Evolutionary conservation across 30 jellyfish, hydroid and myxozoan genomes (phyloP).

Genomic region (Haliclystus octoradiatus): DNA sequence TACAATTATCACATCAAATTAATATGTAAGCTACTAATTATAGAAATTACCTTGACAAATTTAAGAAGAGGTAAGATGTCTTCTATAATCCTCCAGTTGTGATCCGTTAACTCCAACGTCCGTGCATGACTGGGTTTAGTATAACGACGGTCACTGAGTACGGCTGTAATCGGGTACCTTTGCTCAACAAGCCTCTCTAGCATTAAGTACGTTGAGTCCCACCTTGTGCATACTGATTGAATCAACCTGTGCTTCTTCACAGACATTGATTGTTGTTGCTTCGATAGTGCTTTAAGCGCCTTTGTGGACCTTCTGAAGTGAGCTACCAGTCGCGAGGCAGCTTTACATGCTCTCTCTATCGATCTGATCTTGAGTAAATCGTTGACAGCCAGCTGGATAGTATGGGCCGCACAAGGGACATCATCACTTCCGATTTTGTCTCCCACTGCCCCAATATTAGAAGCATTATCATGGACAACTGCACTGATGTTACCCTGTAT

Average conservation of each 20-base stretch:
- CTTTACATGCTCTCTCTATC: constrained; percentile 3
- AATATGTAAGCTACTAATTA: too few species aligned
- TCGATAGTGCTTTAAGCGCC: constrained; percentile 24
- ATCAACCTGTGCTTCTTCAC: constrained; percentile 25
- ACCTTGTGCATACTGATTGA: constrained; percentile 29
- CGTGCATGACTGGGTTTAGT: too few species aligned
- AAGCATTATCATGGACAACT: constrained; percentile 35
- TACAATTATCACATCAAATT: too few species aligned
- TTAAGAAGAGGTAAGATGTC: too few species aligned
- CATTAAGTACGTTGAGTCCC: constrained; percentile 42
- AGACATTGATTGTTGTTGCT: too few species aligned
- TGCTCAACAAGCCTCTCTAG: constrained; percentile 16
- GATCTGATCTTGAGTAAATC: constrained; percentile 27
- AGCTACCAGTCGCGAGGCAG: constrained; percentile 5
- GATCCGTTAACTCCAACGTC: too few species aligned
- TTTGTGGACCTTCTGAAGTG: constrained; percentile 4
- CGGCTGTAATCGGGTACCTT: too few species aligned
- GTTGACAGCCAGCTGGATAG: constrained; percentile 32
- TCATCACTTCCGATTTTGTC: constrained; percentile 35
- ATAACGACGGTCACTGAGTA: too few species aligned
- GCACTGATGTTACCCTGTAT: constrained; percentile 24
- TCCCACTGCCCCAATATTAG: constrained; percentile 38
- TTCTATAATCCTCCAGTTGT: too few species aligned
- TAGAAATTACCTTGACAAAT: too few species aligned
- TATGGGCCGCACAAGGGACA: constrained; percentile 31